phyloP scores from a whole-genome alignment of 2,888 invertebrate species.

The Mythimna vitellina region DNA sequence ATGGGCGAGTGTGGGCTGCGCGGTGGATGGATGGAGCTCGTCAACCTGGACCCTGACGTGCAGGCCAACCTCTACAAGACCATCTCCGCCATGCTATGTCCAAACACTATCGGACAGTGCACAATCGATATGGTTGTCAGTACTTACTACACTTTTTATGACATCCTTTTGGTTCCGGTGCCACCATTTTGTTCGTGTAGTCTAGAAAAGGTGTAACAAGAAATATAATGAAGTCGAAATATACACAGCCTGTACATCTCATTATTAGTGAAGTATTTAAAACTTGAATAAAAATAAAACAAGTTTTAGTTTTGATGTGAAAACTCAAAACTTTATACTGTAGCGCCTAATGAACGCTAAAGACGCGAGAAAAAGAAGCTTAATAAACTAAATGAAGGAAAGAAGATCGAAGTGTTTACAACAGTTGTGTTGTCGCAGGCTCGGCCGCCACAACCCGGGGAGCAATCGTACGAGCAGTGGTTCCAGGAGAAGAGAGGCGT shows the following conservation, averaged over 20 bases:
- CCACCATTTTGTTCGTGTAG: too few species aligned
- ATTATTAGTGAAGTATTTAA: not conserved
- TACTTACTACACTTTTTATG: conserved; percentile 30
- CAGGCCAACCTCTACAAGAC: conserved; percentile 94
- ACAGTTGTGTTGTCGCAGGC: conserved; percentile 68
- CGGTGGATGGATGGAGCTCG: conserved; percentile 98
- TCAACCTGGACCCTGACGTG: conserved; percentile 96
- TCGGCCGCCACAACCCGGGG: conserved; percentile 95
- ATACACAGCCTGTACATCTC: too few species aligned
- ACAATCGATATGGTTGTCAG: conserved; percentile 96
- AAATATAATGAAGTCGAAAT: not conserved
- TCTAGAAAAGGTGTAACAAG: not conserved
- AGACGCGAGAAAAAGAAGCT: not conserved
- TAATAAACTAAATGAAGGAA: not conserved
- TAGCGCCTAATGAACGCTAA: not conserved
- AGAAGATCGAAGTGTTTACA: not conserved
- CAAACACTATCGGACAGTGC: conserved; percentile 98
- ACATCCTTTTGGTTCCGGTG: not conserved
- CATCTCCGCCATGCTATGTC: conserved; percentile 97
- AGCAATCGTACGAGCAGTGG: conserved; percentile 96
- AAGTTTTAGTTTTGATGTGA: not conserved
- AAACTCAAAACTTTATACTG: not conserved
- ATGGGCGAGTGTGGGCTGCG: conserved; percentile 98
- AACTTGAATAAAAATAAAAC: not conserved
- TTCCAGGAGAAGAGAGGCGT: conserved; percentile 93